Conservation (phyloP, 2,797 vertebrate genomes). For the Rousettus madagascariensis region DNA sequence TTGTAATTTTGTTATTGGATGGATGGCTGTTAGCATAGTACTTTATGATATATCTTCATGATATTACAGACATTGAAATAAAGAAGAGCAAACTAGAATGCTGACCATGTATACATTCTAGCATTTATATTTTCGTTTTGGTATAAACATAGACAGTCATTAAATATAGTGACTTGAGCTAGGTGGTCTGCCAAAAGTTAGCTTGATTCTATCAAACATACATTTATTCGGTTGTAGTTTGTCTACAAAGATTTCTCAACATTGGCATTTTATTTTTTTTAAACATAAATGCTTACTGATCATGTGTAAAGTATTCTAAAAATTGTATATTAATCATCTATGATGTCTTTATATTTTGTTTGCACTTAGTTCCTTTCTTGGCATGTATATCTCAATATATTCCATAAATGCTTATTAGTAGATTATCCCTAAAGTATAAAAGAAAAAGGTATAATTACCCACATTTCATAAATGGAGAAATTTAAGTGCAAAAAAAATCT, state of each 20-base stretch:
- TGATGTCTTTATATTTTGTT: constrained; percentile 16
- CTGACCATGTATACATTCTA: constrained; percentile 6
- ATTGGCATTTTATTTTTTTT: constrained; percentile 15
- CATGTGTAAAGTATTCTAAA: background rate
- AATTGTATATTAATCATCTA: background rate
- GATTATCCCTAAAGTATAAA: background rate
- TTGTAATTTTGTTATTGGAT: constrained; percentile 38
- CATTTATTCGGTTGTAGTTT: background rate
- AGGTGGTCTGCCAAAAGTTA: constrained; percentile 41
- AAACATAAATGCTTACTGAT: constrained; percentile 1
- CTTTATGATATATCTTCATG: constrained; percentile 24
- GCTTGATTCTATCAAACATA: constrained; percentile 22
- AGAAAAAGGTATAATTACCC: constrained; percentile 23
- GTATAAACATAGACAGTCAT: constrained; percentile 42
- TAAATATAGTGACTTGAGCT: constrained; percentile 46
- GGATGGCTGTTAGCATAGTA: background rate
- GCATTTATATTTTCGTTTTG: constrained; percentile 58
- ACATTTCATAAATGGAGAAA: constrained; percentile 44
- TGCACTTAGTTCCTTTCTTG: constrained; percentile 34
- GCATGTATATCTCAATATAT: background rate
- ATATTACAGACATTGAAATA: constrained; percentile 65
- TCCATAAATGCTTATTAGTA: constrained; percentile 35
- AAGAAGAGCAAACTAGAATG: constrained; percentile 54
- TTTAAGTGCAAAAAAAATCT: background rate
- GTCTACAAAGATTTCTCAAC: constrained; percentile 32